These are phyloP conservation scores for Nezara viridula DNA, from an alignment of 2,888 invertebrate species.

Conservation along the genomic window DNA sequence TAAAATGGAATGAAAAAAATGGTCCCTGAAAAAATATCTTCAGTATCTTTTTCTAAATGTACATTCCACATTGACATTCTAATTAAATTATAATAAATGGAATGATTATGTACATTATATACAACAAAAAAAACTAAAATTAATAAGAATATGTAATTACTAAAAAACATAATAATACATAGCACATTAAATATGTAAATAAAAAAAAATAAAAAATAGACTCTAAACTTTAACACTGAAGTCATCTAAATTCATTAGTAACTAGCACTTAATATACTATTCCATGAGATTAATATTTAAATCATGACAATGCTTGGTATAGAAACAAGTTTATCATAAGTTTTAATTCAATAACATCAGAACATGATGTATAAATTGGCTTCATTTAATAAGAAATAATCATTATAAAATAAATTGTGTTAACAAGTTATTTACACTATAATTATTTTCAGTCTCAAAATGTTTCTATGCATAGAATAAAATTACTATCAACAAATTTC, in stretches of 20 bases:
- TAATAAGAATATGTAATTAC: neutral
- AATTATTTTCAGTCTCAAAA: constrained; percentile 40
- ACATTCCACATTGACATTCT: neutral
- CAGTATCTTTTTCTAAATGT: constrained; percentile 27
- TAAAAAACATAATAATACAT: neutral
- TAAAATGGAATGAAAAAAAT: constrained; percentile 48
- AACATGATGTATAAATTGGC: neutral
- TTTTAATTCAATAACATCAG: neutral
- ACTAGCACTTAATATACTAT: neutral
- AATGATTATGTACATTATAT: constrained; percentile 36
- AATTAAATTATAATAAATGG: constrained; percentile 14
- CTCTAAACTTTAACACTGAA: neutral
- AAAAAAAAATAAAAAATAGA: neutral
- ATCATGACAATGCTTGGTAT: neutral
- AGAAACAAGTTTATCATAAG: neutral
- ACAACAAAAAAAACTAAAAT: neutral
- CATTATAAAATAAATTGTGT: neutral
- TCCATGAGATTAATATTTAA: constrained; percentile 15
- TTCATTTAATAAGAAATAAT: neutral
- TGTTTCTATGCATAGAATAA: neutral
- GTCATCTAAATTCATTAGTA: neutral
- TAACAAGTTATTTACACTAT: neutral
- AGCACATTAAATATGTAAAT: neutral
- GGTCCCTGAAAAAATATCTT: constrained; percentile 45
- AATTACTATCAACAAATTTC: neutral